Evolutionary conservation across 2,797 vertebrate genomes (phyloP).

Genomic region (Leontopithecus rosalia): DNA sequence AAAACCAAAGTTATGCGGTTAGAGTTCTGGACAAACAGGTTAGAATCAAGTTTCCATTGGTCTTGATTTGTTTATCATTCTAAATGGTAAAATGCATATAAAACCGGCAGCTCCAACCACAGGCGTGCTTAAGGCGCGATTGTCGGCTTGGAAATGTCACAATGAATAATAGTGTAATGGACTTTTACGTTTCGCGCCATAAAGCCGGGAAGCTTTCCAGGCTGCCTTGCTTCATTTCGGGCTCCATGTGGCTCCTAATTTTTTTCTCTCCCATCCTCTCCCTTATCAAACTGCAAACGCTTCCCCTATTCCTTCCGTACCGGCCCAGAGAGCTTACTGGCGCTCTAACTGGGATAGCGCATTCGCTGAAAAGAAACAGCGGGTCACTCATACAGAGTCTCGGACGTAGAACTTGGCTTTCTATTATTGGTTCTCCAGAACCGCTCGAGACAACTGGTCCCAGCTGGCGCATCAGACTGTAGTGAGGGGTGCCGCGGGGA

Average conservation of each 20-base stretch:
- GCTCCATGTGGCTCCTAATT: not conserved
- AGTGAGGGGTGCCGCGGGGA: not conserved
- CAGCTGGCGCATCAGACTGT: not conserved
- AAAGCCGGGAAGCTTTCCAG: not conserved
- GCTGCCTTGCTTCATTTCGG: not conserved
- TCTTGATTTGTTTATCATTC: not conserved
- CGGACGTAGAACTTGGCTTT: not conserved
- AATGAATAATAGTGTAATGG: not conserved
- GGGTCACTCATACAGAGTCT: not conserved
- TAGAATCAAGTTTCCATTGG: constrained; percentile 26
- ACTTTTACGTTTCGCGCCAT: not conserved
- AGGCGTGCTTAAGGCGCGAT: constrained; percentile 11
- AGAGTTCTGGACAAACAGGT: constrained; percentile 17
- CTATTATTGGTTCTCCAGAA: not conserved
- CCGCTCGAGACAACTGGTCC: not conserved
- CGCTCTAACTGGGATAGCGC: fast-evolving
- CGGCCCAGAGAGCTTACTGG: fast-evolving
- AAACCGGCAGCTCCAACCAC: constrained; percentile 40
- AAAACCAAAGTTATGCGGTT: not conserved
- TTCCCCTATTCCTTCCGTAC: not conserved
- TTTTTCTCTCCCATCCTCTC: not conserved
- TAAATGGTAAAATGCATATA: constrained; percentile 16
- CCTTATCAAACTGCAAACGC: not conserved
- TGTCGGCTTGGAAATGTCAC: constrained; percentile 42
- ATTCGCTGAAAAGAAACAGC: not conserved